These are phyloP conservation scores for Idaea dimidiata DNA, from an alignment of 2,888 invertebrate species.

Conservation along the genomic window DNA sequence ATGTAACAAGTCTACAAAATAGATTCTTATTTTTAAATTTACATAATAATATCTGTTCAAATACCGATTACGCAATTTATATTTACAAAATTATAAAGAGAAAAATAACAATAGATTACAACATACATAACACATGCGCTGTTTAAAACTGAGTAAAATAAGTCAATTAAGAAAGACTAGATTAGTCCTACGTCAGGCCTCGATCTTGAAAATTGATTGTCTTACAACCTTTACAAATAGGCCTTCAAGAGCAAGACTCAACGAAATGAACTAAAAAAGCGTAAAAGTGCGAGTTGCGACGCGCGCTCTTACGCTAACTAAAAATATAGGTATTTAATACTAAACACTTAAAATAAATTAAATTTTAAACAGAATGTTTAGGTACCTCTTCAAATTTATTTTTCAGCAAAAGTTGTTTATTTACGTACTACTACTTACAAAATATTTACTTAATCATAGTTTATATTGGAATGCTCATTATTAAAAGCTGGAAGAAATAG, in stretches of 20 bases:
- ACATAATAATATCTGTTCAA: not conserved
- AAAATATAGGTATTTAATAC: conserved; percentile 4
- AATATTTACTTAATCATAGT: not conserved
- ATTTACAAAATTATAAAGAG: conserved; percentile 21
- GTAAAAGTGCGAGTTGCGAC: conserved; percentile 62
- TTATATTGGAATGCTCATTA: not conserved
- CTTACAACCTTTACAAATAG: conserved; percentile 1
- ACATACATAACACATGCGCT: conserved; percentile 14
- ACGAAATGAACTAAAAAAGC: conserved; percentile 67
- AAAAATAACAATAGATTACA: conserved; percentile 24
- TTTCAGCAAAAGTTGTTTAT: no score
- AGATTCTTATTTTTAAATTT: conserved; percentile 14
- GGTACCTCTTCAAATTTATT: not conserved
- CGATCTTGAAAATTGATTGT: conserved; percentile 33
- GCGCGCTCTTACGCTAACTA: conserved; percentile 57
- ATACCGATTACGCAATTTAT: not conserved
- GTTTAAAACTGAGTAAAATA: not conserved
- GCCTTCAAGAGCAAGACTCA: conserved; percentile 50
- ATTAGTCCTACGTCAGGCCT: conserved; percentile 72
- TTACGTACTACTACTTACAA: not conserved
- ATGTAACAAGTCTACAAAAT: conserved; percentile 17
- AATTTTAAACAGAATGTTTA: not conserved
- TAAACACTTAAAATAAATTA: not conserved
- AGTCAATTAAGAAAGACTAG: conserved; percentile 66
- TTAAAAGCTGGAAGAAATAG: not conserved